These are phyloP conservation scores for Alitta virens DNA, from an alignment of 2,888 invertebrate genomes.

Conservation along the genomic window DNA sequence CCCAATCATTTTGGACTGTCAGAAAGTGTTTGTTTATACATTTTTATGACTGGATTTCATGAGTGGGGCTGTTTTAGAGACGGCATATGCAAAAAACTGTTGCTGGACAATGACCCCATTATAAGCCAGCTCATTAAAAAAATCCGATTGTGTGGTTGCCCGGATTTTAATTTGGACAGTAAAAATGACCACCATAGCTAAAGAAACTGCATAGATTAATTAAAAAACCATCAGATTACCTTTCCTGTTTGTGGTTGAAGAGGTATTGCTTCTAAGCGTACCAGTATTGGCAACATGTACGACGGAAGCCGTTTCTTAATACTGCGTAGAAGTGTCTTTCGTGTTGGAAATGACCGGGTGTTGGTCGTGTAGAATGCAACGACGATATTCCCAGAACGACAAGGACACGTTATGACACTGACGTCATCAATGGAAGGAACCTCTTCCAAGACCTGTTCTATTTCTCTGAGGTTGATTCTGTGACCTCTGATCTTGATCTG, in stretches of 20 bases:
- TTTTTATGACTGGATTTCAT: too few species aligned
- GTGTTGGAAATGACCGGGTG: not conserved
- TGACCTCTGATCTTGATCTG: conserved; percentile 67
- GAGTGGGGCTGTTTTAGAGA: too few species aligned
- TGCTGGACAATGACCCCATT: too few species aligned
- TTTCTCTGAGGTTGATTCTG: conserved; percentile 79
- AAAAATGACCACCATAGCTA: too few species aligned
- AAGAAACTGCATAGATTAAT: too few species aligned
- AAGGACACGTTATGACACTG: not conserved
- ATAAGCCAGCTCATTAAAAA: too few species aligned
- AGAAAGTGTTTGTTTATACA: too few species aligned
- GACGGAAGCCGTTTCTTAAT: not conserved
- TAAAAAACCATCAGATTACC: too few species aligned
- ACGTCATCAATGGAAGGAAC: not conserved
- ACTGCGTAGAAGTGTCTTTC: not conserved
- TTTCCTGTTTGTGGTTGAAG: not conserved
- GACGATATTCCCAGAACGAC: not conserved
- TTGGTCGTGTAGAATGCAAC: not conserved
- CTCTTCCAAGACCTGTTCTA: conserved; percentile 62
- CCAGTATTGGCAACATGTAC: conserved; percentile 5
- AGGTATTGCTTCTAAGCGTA: not conserved
- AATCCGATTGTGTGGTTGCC: too few species aligned
- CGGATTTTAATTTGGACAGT: too few species aligned
- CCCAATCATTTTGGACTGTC: too few species aligned
- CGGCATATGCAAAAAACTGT: too few species aligned